Evolutionary conservation across 2,113 vertebrate species (phyloP).

Genomic region (Campylomormyrus numenius): DNA sequence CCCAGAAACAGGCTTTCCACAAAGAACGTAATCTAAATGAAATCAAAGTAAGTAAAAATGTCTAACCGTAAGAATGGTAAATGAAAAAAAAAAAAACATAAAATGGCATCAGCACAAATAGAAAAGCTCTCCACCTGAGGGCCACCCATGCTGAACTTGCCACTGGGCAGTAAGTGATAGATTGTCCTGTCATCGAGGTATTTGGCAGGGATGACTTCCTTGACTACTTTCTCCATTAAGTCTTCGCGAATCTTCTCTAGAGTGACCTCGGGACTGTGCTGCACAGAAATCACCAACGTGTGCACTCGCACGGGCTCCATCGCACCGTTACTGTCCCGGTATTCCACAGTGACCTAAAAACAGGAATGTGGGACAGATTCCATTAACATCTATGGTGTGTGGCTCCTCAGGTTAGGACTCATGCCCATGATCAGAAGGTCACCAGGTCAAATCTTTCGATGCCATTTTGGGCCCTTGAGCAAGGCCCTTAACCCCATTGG

Average conservation of each 20-base stretch:
- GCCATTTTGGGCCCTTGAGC: not conserved
- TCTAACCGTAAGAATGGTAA: not conserved
- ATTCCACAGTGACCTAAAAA: slow-evolving; percentile 61
- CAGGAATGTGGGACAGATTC: not conserved
- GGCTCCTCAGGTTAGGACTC: not conserved
- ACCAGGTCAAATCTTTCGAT: not conserved
- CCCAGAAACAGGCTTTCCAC: not conserved
- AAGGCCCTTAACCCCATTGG: not conserved
- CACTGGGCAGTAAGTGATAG: slow-evolving; percentile 63
- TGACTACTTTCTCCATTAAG: slow-evolving; percentile 62
- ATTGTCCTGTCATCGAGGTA: slow-evolving; percentile 59
- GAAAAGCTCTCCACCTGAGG: slow-evolving; percentile 45
- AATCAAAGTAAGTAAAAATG: not conserved
- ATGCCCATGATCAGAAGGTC: not conserved
- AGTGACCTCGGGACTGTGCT: slow-evolving; percentile 50
- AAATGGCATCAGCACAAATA: not conserved
- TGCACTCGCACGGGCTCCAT: slow-evolving; percentile 61
- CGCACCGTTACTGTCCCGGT: slow-evolving; percentile 54
- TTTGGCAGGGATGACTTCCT: slow-evolving; percentile 50
- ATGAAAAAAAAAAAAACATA: not conserved
- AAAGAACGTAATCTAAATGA: not conserved
- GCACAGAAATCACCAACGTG: slow-evolving; percentile 63
- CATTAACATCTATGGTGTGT: not conserved
- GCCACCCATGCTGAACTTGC: slow-evolving; percentile 56
- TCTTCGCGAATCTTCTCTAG: slow-evolving; percentile 49